phyloP scores from a whole-genome alignment of 2,888 invertebrate species.

The Hylaea fasciaria region DNA sequence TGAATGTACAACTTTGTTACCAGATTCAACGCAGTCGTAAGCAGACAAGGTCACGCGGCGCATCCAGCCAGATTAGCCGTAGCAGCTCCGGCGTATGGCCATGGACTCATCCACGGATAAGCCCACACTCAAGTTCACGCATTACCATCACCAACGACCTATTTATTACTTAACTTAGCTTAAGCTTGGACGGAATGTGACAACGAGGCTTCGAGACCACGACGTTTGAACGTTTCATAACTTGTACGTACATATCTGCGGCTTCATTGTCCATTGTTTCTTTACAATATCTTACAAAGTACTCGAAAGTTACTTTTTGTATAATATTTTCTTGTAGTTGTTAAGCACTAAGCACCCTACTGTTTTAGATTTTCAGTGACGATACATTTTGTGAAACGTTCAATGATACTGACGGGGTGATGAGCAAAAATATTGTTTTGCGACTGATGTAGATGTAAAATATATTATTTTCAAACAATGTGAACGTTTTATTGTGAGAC shows the following conservation, averaged over 20 bases:
- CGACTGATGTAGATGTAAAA: slow-evolving; percentile 68
- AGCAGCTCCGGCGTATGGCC: slow-evolving; percentile 65
- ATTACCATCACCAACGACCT: slow-evolving; percentile 54
- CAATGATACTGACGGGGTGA: slow-evolving; percentile 66
- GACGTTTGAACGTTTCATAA: slow-evolving; percentile 74
- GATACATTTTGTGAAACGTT: slow-evolving; percentile 81
- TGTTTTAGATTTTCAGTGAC: slow-evolving; percentile 55
- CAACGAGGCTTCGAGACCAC: slow-evolving; percentile 40
- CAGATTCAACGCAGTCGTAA: slow-evolving; percentile 86
- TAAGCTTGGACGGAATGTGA: slow-evolving; percentile 71
- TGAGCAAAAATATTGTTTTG: slow-evolving; percentile 68
- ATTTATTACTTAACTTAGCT: slow-evolving; percentile 73
- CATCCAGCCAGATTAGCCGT: slow-evolving; percentile 77
- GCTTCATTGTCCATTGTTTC: slow-evolving; percentile 64
- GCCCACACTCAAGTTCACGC: slow-evolving; percentile 25
- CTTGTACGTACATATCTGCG: slow-evolving; percentile 69
- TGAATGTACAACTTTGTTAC: slow-evolving; percentile 11
- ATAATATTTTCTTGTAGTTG: slow-evolving; percentile 78
- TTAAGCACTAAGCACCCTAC: slow-evolving; percentile 71
- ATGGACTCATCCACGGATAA: slow-evolving; percentile 71
- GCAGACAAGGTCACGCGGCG: slow-evolving; percentile 83
- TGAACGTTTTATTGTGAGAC: no score
- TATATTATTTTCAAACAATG: slow-evolving; percentile 70
- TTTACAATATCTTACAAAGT: slow-evolving; percentile 46
- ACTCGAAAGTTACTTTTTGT: slow-evolving; percentile 64